Evolutionary conservation across 1,140 invertebrate genomes (phyloP).

Genomic region (Stegodyphus dumicola): DNA sequence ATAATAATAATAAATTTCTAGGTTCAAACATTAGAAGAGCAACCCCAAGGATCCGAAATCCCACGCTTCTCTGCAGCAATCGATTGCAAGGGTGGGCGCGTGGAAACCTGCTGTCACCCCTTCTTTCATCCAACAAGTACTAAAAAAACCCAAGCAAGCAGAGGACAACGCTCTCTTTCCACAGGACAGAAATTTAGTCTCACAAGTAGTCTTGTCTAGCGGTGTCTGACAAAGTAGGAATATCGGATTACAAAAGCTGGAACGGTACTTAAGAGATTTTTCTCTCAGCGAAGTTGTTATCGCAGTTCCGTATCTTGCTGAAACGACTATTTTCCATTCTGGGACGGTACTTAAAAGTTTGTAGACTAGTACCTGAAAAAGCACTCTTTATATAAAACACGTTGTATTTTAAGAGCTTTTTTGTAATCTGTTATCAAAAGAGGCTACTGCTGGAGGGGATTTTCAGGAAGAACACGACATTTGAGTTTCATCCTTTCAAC

Average conservation of each 20-base stretch:
- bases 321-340: not conserved
- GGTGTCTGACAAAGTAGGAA: not conserved
- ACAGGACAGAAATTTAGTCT: conserved; percentile 1
- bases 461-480: no score
- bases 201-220: conserved; percentile 1
- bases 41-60: no score
- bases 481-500: no score
- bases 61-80: no score
- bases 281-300: conserved; percentile 22
- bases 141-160: no score
- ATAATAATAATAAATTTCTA: no score
- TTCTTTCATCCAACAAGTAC: conserved; percentile 36
- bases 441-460: conserved; percentile 12
- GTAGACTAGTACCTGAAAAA: conserved; percentile 30
- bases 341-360: not conserved
- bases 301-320: conserved; percentile 22
- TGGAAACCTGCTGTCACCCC: conserved; percentile 1
- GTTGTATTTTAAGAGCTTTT: conserved; percentile 10
- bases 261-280: not conserved
- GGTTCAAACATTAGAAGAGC: no score
- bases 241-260: conserved; percentile 23
- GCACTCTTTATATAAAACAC: conserved; percentile 5
- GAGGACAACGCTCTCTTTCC: not conserved
- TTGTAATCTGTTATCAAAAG: conserved; percentile 6
- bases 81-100: no score